phyloP scores from a whole-genome alignment of 2,888 invertebrate genomes.

The Eumerus sabulonum region DNA sequence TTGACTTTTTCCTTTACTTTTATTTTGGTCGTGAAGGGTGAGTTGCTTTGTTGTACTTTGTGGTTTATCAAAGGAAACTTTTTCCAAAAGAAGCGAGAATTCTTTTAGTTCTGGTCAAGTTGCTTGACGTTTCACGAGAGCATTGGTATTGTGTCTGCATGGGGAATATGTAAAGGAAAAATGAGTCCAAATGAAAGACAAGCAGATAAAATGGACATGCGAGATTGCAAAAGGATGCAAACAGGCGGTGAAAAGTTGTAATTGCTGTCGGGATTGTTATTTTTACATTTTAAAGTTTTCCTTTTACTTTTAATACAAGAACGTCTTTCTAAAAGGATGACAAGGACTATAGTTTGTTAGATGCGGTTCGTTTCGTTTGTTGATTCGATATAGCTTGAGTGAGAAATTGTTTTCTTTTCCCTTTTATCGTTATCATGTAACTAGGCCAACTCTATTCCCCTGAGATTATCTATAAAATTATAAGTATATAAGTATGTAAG shows the following conservation, averaged over 20 bases:
- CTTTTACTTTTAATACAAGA: conserved; percentile 35
- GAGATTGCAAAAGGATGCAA: neutral
- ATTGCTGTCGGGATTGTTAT: conserved; percentile 60
- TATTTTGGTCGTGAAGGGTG: conserved; percentile 2
- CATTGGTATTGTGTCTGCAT: neutral
- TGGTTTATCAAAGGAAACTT: conserved; percentile 64
- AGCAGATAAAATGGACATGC: conserved; percentile 42
- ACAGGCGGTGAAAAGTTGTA: conserved; percentile 53
- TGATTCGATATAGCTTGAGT: neutral
- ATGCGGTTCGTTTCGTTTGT: conserved; percentile 11
- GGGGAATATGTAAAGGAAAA: conserved; percentile 5
- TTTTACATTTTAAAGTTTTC: conserved; percentile 51
- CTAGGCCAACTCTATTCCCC: no score
- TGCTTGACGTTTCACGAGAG: conserved; percentile 30
- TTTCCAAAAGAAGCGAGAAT: conserved; percentile 50
- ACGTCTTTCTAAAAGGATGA: conserved; percentile 45
- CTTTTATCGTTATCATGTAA: conserved; percentile 43
- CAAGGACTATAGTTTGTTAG: conserved; percentile 51
- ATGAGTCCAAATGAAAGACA: conserved; percentile 40
- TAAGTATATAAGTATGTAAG: no score
- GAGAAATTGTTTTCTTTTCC: conserved; percentile 14
- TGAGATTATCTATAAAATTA: no score
- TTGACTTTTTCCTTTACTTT: conserved; percentile 7
- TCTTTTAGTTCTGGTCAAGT: conserved; percentile 63
- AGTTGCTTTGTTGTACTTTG: conserved; percentile 35